Evolutionary conservation across 2,888 invertebrate species (phyloP), one percentile per base, ranked within the genome.

Genomic region (Ophraella communa): DNA sequence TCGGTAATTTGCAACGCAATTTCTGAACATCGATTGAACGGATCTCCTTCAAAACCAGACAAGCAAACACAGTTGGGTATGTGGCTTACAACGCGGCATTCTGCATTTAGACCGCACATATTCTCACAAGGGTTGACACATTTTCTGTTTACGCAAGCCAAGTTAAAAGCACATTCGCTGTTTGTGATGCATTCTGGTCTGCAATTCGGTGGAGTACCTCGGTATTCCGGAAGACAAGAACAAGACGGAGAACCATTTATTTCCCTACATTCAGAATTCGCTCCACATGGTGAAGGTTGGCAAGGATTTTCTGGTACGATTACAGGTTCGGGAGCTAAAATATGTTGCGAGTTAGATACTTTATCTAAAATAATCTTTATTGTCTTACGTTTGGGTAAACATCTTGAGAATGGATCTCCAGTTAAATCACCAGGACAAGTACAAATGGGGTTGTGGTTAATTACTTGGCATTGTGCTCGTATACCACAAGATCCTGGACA

Each of bases 51-150:
- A 70, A 86, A 89, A 14, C 89, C 88, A 30, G 83, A 79, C 67
- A 83, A 79, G 75, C 92, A 92, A 10, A 86, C 83, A 74, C 89
- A 93, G 81, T 89, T 89, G 0, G 92, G 89, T 39, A 88, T 88
- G 76, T 93, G 93, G 73, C 89, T 91, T 35, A 90, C 87, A 1
- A 91, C 91, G 27, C 88, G 85, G 76, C 93, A 94, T 76, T 89
- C 85, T 10, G 93, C 89, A 77, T 88, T 87, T 0, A 82, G 76
- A 3, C 91, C 92, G 77, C 93, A 93, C 17, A 88, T 88, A 64
- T 88, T 87, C 1, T 85, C 83, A 78, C 93, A 93, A 17, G 92
- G 92, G 78, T 93, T 89, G 64, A 82, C 83, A 76, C 93, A 93
- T 83, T 90, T 91, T 73, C 86, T 87, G 76, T 89, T 89, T 35